Percentiles rank a stretch among this genome's conserved stretches.
phyloP scores from a whole-genome alignment of 2,797 vertebrate genomes.

The Peromyscus nudipes region DNA sequence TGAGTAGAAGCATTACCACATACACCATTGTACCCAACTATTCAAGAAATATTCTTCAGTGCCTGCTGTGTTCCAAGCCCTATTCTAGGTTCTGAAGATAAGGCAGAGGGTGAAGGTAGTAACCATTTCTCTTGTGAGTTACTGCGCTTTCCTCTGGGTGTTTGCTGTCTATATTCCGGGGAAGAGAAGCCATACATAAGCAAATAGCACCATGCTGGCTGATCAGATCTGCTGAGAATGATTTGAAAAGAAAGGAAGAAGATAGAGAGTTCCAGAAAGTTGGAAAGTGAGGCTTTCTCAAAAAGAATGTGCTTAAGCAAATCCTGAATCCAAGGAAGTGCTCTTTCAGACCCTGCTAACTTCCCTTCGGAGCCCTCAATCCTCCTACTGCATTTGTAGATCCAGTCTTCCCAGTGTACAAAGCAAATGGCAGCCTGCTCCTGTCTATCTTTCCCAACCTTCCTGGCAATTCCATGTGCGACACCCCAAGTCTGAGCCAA shows the following conservation, averaged over 20 bases:
- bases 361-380: background rate
- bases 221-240: background rate
- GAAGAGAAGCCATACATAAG: background rate
- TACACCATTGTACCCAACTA: background rate
- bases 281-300: background rate
- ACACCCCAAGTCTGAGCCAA: background rate
- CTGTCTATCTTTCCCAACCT: background rate
- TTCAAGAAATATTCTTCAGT: background rate
- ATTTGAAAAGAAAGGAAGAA: background rate
- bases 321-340: background rate
- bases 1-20: background rate
- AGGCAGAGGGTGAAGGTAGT: background rate
- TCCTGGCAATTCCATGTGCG: background rate
- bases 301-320: background rate
- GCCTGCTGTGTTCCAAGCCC: background rate
- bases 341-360: background rate
- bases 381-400: background rate
- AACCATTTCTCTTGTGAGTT: background rate
- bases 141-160: background rate
- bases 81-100: background rate
- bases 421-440: background rate
- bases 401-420: background rate
- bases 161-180: background rate
- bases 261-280: background rate
- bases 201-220: background rate